Evolutionary conservation across 2,113 vertebrate species (phyloP), one percentile per base, ranked within the genome.

Genomic region (Clarias macrocephalus): DNA sequence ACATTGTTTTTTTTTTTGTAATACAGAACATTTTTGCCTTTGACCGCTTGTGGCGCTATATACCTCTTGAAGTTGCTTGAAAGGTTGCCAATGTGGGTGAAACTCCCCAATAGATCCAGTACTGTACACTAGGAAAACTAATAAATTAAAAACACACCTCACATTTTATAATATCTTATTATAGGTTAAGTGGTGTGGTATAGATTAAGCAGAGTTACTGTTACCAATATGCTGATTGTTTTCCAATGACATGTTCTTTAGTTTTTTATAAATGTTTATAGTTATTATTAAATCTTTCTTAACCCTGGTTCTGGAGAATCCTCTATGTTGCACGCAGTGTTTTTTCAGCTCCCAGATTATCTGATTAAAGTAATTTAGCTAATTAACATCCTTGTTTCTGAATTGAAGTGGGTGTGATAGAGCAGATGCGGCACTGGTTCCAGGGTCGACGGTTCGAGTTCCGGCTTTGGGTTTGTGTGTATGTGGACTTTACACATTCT

Each of bases 71-170:
- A 5, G 11, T 16, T 57, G 3, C 19, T 42, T 23, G 15, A 10
- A 1, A 18, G 52, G 85, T 86, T 80, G 85, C 85, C 85, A 30
- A 21, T 57, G 56, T n/a, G 48, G 76, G 19, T 33, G 3, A 57
- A 80, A 80, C 0, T 0, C 57, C 37, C 5, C 10, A 0, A 9
- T 42, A 18, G 30, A 54, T 28, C 0, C 48, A 37, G 33, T 37
- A n/a, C n/a, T n/a, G n/a, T n/a, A 37, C 33, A 3, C 33, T 37
- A 37, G 33, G 12, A 19, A 30, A 68, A 37, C 1, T 3, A 25
- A 25, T 6, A 63, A 25, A 66, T 15, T 13, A 28, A 25, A 25
- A 2, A 42, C 42, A 42, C 2, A 42, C 42, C 42, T 5, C 42
- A 42, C 5, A 42, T 42, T 42, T 42, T 7, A 42, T 3, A 42